Base-by-base conservation (phyloP, 2,113 vertebrate genomes). In the Chamaea fasciata region DNA sequence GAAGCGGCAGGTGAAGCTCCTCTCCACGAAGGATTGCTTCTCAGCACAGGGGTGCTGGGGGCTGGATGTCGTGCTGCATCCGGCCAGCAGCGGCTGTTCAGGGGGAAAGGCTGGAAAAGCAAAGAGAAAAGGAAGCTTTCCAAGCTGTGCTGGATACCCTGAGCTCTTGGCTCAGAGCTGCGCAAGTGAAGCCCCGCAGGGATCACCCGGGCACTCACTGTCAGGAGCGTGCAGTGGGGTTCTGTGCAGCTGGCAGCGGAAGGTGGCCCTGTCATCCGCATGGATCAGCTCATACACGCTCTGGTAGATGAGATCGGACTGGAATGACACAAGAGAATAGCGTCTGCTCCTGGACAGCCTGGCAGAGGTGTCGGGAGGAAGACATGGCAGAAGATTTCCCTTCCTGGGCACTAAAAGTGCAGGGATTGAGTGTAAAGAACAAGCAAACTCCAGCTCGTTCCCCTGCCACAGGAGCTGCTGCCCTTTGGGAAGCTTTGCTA, bases 1-100 rank as follows among this genome's bases (percentile, higher is more conserved):
- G 96, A 98, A 98, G 65, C 97, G 97, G 79, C 98, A 99, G 64
- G 97, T 93, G 80, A 98, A 99, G 90, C 63, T 98, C 67, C 98
- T 97, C 95, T 98, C 98, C 94, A 97, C 12, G 15, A 96, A 98
- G 83, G 96, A 96, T 1, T 90, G 96, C 92, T 98, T 97, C 85
- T 98, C 95, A 0, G 93, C 96, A 2, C 44, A 70, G 28, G 97
- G 94, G 27, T 88, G 95, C 41, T 95, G 96, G 0, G 93, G 94
- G 63, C 60, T 35, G 49, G 79, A 49, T 0, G 0, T 0, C 3
- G 68, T 0, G 2, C 71, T 18, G 15, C 11, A 5, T 39, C 39
- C n/a, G 0, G 13, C 60, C 11, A 8, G 55, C 56, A 41, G 69
- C 0, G 1, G 23, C 69, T 71, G 65, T 24, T 64, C n/a, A 6